These are phyloP conservation scores for Torymus tubicola DNA, from an alignment of 2,888 invertebrate species.

Conservation along the genomic window DNA sequence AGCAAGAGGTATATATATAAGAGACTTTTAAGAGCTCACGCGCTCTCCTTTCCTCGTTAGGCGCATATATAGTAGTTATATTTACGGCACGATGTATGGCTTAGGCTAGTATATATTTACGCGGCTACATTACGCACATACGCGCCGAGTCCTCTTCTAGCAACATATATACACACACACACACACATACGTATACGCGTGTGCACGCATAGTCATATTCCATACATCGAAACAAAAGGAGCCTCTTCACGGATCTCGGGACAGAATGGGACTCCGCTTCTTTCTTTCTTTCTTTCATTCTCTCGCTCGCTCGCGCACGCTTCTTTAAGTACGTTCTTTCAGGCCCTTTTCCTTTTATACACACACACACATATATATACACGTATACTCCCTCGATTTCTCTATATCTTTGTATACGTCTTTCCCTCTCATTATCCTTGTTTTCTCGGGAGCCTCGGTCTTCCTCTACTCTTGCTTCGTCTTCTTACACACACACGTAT, in stretches of 20 bases:
- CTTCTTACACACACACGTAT: neutral
- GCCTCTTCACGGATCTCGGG: conserved; percentile 9
- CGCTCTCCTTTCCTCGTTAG: conserved; percentile 57
- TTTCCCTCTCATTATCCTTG: conserved; percentile 52
- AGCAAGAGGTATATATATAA: neutral
- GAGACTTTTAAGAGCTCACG: conserved; percentile 42
- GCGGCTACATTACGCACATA: conserved; percentile 43
- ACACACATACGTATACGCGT: neutral
- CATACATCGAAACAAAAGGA: conserved; percentile 20
- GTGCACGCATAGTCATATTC: neutral
- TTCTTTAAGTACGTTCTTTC: conserved; percentile 32
- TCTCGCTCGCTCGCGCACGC: neutral
- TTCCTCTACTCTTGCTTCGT: conserved; percentile 40
- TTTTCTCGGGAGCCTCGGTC: conserved; percentile 45
- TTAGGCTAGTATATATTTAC: conserved; percentile 42
- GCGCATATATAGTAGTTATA: conserved; percentile 40
- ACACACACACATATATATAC: neutral
- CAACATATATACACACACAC: conserved; percentile 13
- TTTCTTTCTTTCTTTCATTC: conserved; percentile 38
- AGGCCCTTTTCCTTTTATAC: conserved; percentile 25
- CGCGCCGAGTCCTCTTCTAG: conserved; percentile 2
- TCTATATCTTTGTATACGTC: conserved; percentile 41
- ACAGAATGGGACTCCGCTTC: conserved; percentile 40
- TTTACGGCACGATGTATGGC: conserved; percentile 56
- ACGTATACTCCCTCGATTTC: conserved; percentile 39